Percentiles rank a stretch among this genome's conserved stretches.
phyloP scores from a whole-genome alignment of 1,140 invertebrate genomes.

The Drosophila nasuta region DNA sequence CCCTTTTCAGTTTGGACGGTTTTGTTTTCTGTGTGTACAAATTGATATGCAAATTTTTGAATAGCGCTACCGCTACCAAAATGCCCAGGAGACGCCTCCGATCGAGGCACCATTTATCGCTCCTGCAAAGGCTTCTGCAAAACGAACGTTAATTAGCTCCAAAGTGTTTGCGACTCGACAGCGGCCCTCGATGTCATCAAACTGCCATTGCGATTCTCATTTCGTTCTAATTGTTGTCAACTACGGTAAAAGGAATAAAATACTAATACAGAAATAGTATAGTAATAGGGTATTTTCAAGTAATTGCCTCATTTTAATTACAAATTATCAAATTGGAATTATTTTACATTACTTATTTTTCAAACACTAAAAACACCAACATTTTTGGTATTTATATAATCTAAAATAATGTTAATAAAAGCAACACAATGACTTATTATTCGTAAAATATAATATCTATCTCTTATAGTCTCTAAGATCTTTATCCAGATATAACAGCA shows the following conservation, averaged over 20 bases:
- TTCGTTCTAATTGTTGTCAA: constrained; percentile 1
- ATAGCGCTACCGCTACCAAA: constrained; percentile 28
- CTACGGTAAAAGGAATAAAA: neutral
- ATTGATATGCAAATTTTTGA: constrained; percentile 84
- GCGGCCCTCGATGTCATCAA: constrained; percentile 19
- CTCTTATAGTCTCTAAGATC: no score
- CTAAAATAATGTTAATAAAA: no score
- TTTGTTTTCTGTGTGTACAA: constrained; percentile 64
- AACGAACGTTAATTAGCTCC: constrained; percentile 73
- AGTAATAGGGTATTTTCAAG: no score
- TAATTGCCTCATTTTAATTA: no score
- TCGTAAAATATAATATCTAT: no score
- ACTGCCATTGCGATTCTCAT: neutral
- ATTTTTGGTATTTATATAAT: no score
- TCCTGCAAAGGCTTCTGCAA: constrained; percentile 22
- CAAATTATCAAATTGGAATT: no score
- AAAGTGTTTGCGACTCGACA: constrained; percentile 62
- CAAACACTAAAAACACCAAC: no score
- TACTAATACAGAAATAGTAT: no score
- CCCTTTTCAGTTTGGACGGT: neutral
- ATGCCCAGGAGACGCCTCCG: constrained; percentile 20
- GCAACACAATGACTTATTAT: no score
- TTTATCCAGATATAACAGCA: no score
- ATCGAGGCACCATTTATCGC: constrained; percentile 40
- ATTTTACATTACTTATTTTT: no score